These are phyloP conservation scores for Antechinus stuartii DNA, from an alignment of 2,113 vertebrate species.

Conservation along the genomic window DNA sequence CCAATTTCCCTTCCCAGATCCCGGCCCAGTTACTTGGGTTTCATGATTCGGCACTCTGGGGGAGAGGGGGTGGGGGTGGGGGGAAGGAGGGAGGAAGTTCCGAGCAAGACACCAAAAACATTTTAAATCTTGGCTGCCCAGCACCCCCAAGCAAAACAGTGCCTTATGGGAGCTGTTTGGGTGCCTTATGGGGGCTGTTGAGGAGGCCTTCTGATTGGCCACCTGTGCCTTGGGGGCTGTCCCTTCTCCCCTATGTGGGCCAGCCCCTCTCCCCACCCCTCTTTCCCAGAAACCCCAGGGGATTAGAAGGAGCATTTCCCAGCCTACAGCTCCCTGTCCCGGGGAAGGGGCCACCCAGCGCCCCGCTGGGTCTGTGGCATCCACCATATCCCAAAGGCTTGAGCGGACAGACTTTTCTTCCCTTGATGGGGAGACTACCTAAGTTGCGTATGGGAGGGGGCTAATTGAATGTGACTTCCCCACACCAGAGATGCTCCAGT, in stretches of 20 bases:
- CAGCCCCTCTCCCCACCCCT: slow-evolving; percentile 4
- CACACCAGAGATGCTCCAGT: neutral
- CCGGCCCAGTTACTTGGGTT: slow-evolving; percentile 43
- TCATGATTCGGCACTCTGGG: slow-evolving; percentile 42
- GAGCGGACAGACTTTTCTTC: neutral
- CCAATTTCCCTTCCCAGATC: slow-evolving; percentile 55
- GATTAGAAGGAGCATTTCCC: neutral
- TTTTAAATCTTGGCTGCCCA: neutral
- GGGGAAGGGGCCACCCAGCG: neutral
- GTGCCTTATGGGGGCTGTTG: slow-evolving; percentile 38
- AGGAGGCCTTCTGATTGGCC: neutral
- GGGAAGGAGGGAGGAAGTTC: neutral
- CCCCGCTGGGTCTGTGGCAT: neutral
- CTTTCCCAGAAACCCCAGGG: slow-evolving; percentile 29
- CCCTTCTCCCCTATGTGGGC: neutral
- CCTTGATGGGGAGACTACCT: neutral
- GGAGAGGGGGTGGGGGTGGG: no score
- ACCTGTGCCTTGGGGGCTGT: slow-evolving; percentile 26
- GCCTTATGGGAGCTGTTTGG: slow-evolving; percentile 24
- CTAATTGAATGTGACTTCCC: neutral
- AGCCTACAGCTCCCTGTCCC: slow-evolving; percentile 2
- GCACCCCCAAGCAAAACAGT: neutral
- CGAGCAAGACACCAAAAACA: neutral
- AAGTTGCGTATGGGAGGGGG: neutral
- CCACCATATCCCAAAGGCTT: neutral